These are phyloP conservation scores for Decapterus maruadsi DNA, from an alignment of 2,797 vertebrate species.

Conservation along the genomic window DNA sequence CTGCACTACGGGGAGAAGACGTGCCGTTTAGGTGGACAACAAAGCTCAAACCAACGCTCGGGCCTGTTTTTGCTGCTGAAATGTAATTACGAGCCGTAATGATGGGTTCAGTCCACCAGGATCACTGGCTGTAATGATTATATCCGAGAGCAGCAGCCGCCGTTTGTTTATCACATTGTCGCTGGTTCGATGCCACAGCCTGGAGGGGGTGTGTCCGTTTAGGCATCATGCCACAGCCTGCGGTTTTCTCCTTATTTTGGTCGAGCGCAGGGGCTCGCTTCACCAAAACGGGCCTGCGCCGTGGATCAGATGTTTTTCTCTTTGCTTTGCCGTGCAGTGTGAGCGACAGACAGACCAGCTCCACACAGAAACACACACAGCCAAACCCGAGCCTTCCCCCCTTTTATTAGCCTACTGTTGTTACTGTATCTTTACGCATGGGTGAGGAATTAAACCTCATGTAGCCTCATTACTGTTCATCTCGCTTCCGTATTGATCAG, in stretches of 20 bases:
- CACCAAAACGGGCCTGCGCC: constrained; percentile 46
- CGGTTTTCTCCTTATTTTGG: constrained; percentile 48
- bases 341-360: constrained; percentile 18
- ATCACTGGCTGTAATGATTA: constrained; percentile 8
- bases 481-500: constrained; percentile 23
- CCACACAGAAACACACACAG: constrained; percentile 11
- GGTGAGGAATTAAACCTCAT: constrained; percentile 14
- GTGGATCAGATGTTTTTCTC: constrained; percentile 35
- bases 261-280: constrained; percentile 30
- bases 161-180: constrained; percentile 68
- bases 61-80: constrained; percentile 49
- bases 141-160: constrained; percentile 32
- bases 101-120: constrained; percentile 39
- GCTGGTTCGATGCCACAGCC: constrained; percentile 68
- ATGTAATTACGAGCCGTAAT: constrained; percentile 26
- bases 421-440: constrained; percentile 19
- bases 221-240: constrained; percentile 68
- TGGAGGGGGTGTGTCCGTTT: constrained; percentile 80
- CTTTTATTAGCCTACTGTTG: not conserved
- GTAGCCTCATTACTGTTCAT: constrained; percentile 19
- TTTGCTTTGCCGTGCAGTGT: constrained; percentile 28
- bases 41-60: not conserved
- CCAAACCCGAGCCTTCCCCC: too few relatives aligned
- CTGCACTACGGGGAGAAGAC: constrained; percentile 16
- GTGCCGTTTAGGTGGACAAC: constrained; percentile 30